phyloP scores from a whole-genome alignment of 2,797 vertebrate species.

The Coendou prehensilis region DNA sequence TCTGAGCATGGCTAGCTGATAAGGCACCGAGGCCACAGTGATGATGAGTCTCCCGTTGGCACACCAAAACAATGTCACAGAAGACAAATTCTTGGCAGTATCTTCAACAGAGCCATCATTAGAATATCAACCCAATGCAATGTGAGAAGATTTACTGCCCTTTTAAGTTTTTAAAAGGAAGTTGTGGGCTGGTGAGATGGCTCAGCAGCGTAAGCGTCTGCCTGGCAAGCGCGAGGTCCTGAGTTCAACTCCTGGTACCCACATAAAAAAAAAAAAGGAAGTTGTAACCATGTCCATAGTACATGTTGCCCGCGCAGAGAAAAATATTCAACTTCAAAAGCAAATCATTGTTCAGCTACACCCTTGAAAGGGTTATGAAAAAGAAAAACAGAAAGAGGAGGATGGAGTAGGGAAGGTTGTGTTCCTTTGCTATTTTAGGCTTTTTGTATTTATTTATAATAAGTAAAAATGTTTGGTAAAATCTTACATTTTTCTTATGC shows the following conservation, averaged over 20 bases:
- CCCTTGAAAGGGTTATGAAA: neutral
- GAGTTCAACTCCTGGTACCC: too few relatives aligned
- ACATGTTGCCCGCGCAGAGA: neutral
- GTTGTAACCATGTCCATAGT: neutral
- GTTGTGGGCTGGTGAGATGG: too few relatives aligned
- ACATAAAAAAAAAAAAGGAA: neutral
- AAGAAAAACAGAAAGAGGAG: neutral
- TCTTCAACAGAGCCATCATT: neutral
- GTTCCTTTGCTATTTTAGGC: neutral
- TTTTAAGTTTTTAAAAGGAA: neutral
- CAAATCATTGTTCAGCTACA: neutral
- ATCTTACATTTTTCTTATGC: conserved; percentile 30
- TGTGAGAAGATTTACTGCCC: neutral
- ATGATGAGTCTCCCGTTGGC: too few relatives aligned
- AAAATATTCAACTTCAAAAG: neutral
- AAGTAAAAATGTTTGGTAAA: conserved; percentile 40
- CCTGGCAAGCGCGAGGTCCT: too few relatives aligned
- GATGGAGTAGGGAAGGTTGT: neutral
- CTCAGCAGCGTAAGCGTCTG: too few relatives aligned
- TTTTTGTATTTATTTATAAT: conserved; percentile 37
- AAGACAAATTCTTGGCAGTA: neutral
- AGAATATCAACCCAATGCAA: neutral
- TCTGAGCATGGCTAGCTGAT: neutral
- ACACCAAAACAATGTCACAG: neutral
- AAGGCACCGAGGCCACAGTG: neutral